These are phyloP conservation scores for Phoronis australis DNA, from an alignment of 2,888 invertebrate species.

Conservation along the genomic window DNA sequence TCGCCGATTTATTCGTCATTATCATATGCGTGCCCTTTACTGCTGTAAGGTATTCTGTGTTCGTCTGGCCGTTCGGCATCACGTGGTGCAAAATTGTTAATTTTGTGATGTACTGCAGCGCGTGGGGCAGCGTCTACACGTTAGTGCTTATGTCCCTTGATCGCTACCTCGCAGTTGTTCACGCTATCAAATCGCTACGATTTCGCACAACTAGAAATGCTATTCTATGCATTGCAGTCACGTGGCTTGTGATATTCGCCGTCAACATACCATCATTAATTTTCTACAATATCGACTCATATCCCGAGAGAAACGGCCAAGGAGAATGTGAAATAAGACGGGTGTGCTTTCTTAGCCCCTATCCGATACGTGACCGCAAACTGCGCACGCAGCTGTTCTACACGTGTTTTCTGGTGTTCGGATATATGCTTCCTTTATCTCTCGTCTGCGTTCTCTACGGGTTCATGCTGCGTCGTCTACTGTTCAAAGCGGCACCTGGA, in stretches of 20 bases:
- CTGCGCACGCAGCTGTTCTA: slow-evolving; percentile 13
- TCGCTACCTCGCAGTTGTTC: slow-evolving; percentile 81
- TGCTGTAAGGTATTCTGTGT: slow-evolving; percentile 78
- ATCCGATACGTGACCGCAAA: slow-evolving; percentile 13
- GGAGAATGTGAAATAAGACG: no score
- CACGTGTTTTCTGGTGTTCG: slow-evolving; percentile 66
- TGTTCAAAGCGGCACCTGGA: slow-evolving; percentile 67
- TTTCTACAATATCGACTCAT: slow-evolving; percentile 13
- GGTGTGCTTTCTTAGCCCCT: slow-evolving; percentile 51
- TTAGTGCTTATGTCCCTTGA: slow-evolving; percentile 86
- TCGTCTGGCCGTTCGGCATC: slow-evolving; percentile 83
- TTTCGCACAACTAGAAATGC: slow-evolving; percentile 75
- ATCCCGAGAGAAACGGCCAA: no score
- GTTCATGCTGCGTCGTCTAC: slow-evolving; percentile 77
- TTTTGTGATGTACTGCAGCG: slow-evolving; percentile 83
- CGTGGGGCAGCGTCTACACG: slow-evolving; percentile 86
- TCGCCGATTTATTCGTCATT: slow-evolving; percentile 82
- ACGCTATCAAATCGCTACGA: slow-evolving; percentile 80
- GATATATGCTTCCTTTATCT: slow-evolving; percentile 78
- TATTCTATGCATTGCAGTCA: slow-evolving; percentile 67
- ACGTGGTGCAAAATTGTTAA: slow-evolving; percentile 84
- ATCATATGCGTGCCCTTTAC: slow-evolving; percentile 89
- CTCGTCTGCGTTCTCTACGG: slow-evolving; percentile 81
- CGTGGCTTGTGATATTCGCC: slow-evolving; percentile 68
- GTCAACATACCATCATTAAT: slow-evolving; percentile 30